A percentile compares a stretch with the other conserved stretches of the same genome.
Evolutionary conservation across 2,797 vertebrate species (phyloP).

Genomic region (Spondyliosoma cantharus): DNA sequence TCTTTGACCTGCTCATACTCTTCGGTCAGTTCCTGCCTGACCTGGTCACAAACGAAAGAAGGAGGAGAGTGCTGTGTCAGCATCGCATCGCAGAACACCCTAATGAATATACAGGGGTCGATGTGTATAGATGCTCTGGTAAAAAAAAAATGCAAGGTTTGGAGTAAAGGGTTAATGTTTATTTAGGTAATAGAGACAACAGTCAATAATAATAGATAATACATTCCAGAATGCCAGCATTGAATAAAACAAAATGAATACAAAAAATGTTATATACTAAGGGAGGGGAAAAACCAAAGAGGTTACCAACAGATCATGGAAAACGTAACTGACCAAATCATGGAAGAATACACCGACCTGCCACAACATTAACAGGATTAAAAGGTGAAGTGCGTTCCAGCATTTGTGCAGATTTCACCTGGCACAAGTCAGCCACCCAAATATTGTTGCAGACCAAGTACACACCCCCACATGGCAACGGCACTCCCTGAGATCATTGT

Average conservation of each 20-base stretch:
- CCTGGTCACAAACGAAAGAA: slow-evolving; percentile 78
- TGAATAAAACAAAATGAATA: not conserved
- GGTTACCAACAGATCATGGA: not conserved
- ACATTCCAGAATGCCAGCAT: not conserved
- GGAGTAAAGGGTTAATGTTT: not conserved
- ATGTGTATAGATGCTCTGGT: not conserved
- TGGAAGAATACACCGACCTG: too few species aligned
- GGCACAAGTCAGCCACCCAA: too few species aligned
- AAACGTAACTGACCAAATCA: not conserved
- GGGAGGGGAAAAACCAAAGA: too few species aligned
- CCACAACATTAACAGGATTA: too few species aligned
- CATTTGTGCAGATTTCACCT: too few species aligned
- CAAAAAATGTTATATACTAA: not conserved
- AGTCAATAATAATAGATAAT: not conserved
- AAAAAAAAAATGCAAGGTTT: not conserved
- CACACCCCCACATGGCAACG: too few species aligned
- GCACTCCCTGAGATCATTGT: too few species aligned
- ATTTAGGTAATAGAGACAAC: not conserved
- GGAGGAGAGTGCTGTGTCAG: not conserved
- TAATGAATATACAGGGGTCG: not conserved
- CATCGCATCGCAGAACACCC: not conserved
- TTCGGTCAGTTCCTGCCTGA: slow-evolving; percentile 91
- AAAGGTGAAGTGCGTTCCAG: too few species aligned
- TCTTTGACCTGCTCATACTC: slow-evolving; percentile 96
- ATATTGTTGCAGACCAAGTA: too few species aligned